Percentiles rank a stretch among this genome's conserved stretches.
phyloP scores from a whole-genome alignment of 2,888 invertebrate genomes.

The Drosophila tripunctata region DNA sequence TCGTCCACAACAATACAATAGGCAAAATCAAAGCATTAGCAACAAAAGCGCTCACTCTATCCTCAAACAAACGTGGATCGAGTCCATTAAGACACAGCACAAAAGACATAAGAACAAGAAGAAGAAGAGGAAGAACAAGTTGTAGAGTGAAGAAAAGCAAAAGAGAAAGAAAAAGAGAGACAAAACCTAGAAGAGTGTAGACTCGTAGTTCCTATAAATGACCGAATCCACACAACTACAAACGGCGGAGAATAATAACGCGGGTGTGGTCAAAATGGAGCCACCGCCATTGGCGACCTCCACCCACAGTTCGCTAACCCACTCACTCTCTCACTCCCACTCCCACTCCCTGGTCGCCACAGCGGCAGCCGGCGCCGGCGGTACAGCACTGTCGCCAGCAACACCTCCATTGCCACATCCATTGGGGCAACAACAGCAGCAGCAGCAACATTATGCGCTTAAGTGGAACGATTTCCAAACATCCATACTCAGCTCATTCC shows the following conservation, averaged over 20 bases:
- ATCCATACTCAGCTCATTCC: slow-evolving; percentile 94
- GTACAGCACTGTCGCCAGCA: slow-evolving; percentile 67
- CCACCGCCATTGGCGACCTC: slow-evolving; percentile 85
- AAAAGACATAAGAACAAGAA: slow-evolving; percentile 9
- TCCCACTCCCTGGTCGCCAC: slow-evolving; percentile 62
- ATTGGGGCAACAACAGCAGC: slow-evolving; percentile 32
- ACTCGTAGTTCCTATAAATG: slow-evolving; percentile 76
- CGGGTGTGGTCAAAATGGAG: slow-evolving; percentile 85
- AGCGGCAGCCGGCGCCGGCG: slow-evolving; percentile 52
- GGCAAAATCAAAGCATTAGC: slow-evolving; percentile 55
- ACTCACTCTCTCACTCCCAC: slow-evolving; percentile 46
- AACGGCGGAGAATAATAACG: slow-evolving; percentile 84
- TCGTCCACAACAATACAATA: slow-evolving; percentile 39
- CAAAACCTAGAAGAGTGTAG: slow-evolving; percentile 2
- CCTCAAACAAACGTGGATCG: slow-evolving; percentile 34
- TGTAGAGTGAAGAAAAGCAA: neutral
- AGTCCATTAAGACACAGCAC: slow-evolving; percentile 62
- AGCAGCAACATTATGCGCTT: slow-evolving; percentile 93
- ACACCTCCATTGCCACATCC: slow-evolving; percentile 56
- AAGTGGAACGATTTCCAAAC: slow-evolving; percentile 98
- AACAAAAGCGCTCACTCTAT: slow-evolving; percentile 51
- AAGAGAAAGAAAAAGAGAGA: slow-evolving; percentile 7
- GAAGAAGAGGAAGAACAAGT: neutral
- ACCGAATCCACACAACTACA: slow-evolving; percentile 85
- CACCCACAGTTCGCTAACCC: slow-evolving; percentile 82